Base-by-base conservation (phyloP, 2,888 invertebrate genomes). In the Empis livida region DNA sequence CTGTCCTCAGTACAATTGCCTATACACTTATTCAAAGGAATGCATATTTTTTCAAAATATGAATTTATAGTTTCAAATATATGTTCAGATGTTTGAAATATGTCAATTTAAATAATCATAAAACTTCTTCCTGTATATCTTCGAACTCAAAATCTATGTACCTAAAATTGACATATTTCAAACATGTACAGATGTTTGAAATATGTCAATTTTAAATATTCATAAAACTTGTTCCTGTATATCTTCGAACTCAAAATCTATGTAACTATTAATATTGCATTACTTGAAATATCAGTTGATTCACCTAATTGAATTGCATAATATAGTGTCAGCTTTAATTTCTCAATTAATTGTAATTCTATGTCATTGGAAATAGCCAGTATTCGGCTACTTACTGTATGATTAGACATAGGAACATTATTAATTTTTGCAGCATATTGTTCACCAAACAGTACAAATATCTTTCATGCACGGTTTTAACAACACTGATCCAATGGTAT, bases 1-100 rank as follows among this genome's bases (percentile, higher is more conserved):
- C 50, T 11, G 52, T 51, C 54, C 52, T 58, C 56, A 37, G 55
- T 56, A 47, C 52, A 55, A 31, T 57, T 50, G 45, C 52, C 55
- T 10, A 57, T 51, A 48, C 55, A 56, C 23, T 52, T 50, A 16
- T 47, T 50, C 52, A 54, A 58, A 35, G 45, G 42, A 27, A 58
- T 51, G 44, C 48, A 14, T 48, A 53, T 53, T 46, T 53, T 46
- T 45, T 40, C 43, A 16, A 57, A 49, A 43, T 46, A 57, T 44
- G 43, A 45, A 43, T 58, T 50, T 32, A 57, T 49, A 38, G 52
- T 51, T 17, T 50, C 42, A 48, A 57, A 56, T 43, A 58, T 52
- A 46, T 56, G 52, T 31, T 46, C 32, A 20, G 52, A 39, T 39
- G 39, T 39, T 54, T 51, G 53, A 27, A 49, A 48, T 40, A 49